phyloP scores from a whole-genome alignment of 2,888 invertebrate species.

The Tenthredo scrophulariae region DNA sequence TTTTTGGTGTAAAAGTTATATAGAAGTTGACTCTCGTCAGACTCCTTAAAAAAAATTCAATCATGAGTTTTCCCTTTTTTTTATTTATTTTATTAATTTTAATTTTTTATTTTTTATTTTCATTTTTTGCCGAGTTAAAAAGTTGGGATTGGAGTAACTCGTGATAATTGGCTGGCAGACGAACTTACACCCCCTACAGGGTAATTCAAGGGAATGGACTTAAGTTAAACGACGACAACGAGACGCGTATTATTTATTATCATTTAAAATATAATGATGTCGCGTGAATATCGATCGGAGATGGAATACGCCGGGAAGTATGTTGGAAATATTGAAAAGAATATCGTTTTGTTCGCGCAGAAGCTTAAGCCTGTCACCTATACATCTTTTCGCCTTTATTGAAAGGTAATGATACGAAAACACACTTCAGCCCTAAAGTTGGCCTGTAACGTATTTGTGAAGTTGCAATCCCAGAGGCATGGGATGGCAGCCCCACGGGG shows the following conservation, averaged over 20 bases:
- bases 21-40: constrained; percentile 6
- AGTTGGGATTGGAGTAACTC: constrained; percentile 27
- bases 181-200: constrained; percentile 7
- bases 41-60: constrained; percentile 24
- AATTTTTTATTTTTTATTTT: constrained; percentile 10
- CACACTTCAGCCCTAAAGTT: constrained; percentile 44
- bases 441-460: constrained; percentile 60
- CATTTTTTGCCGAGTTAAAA: background rate
- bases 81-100: too few species aligned
- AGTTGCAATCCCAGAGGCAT: constrained; percentile 56
- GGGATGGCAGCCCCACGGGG: constrained; percentile 58
- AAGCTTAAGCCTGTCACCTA: constrained; percentile 21
- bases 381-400: constrained; percentile 18
- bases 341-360: background rate
- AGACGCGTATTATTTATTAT: background rate
- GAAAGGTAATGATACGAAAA: constrained; percentile 53
- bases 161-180: background rate
- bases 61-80: background rate
- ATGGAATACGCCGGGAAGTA: background rate
- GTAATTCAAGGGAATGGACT: background rate
- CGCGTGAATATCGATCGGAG: background rate
- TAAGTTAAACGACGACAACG: too few species aligned
- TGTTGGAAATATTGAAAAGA: background rate
- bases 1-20: constrained; percentile 10
- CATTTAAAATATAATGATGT: background rate